These are phyloP conservation scores for Uropsilus gracilis DNA, from an alignment of 2,113 vertebrate genomes.

Conservation along the genomic window DNA sequence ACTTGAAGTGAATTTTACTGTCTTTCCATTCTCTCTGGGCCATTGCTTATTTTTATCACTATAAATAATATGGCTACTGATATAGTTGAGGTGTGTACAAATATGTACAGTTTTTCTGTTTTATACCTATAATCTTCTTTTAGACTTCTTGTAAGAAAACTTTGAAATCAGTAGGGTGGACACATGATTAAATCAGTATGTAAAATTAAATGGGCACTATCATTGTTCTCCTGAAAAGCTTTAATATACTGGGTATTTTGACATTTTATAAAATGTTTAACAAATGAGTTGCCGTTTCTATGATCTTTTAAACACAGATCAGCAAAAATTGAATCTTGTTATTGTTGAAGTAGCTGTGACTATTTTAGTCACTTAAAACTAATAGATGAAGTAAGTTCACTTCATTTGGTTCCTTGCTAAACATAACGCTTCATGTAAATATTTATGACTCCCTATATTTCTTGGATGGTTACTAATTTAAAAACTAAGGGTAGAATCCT, in stretches of 20 bases:
- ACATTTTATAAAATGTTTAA: conserved; percentile 50
- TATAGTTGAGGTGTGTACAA: conserved; percentile 53
- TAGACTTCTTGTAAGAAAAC: conserved; percentile 77
- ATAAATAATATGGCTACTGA: conserved; percentile 53
- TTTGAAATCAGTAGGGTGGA: conserved; percentile 71
- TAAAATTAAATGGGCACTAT: conserved; percentile 68
- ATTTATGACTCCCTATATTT: not conserved
- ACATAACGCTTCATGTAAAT: not conserved
- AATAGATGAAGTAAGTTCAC: not conserved
- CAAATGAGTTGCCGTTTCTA: not conserved
- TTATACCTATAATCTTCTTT: conserved; percentile 78
- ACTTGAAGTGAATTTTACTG: conserved; percentile 64
- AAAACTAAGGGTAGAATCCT: not conserved
- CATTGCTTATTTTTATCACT: conserved; percentile 69
- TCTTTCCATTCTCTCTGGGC: conserved; percentile 52
- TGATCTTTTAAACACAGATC: not conserved
- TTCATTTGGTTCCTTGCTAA: not conserved
- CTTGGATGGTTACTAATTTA: not conserved
- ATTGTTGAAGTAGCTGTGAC: conserved; percentile 21
- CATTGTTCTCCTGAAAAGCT: conserved; percentile 53
- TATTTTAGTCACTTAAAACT: not conserved
- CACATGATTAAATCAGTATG: conserved; percentile 77
- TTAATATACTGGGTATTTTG: conserved; percentile 53
- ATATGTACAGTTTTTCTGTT: conserved; percentile 62
- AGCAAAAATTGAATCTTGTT: not conserved